phyloP scores from a whole-genome alignment of 1,140 invertebrate genomes.

The Zophobas morio region DNA sequence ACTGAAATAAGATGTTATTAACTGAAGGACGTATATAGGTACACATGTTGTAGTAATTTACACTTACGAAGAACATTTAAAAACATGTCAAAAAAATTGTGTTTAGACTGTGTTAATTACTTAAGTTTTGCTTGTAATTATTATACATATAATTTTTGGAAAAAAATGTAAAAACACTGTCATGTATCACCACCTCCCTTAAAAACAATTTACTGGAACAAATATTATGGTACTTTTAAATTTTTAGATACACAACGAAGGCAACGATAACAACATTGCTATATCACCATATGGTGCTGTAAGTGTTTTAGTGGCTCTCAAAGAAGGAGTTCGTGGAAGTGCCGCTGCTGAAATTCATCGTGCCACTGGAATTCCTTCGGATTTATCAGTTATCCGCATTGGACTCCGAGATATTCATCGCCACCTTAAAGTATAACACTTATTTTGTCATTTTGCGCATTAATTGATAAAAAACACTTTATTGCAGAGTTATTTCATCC shows the following conservation, averaged over 20 bases:
- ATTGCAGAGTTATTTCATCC: slow-evolving; percentile 83
- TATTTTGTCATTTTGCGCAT: not conserved
- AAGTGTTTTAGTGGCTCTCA: slow-evolving; percentile 82
- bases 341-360: slow-evolving; percentile 79
- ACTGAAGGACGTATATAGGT: too few species aligned
- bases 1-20: too few species aligned
- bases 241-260: slow-evolving; percentile 65
- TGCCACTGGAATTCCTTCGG: slow-evolving; percentile 77
- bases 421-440: slow-evolving; percentile 63
- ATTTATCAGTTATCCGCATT: slow-evolving; percentile 78
- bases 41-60: too few species aligned
- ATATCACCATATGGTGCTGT: slow-evolving; percentile 86
- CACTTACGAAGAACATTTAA: too few species aligned
- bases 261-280: slow-evolving; percentile 84
- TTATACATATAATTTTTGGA: too few species aligned
- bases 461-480: not conserved
- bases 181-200: not conserved
- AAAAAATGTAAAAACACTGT: too few species aligned
- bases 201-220: not conserved
- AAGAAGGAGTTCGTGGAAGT: slow-evolving; percentile 80
- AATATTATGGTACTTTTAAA: not conserved
- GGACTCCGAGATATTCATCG: slow-evolving; percentile 86
- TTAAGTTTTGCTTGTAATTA: too few species aligned
- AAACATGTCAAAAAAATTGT: too few species aligned
- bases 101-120: too few species aligned